phyloP scores from a whole-genome alignment of 2,797 vertebrate genomes.

The Melanotaenia pygmaea region DNA sequence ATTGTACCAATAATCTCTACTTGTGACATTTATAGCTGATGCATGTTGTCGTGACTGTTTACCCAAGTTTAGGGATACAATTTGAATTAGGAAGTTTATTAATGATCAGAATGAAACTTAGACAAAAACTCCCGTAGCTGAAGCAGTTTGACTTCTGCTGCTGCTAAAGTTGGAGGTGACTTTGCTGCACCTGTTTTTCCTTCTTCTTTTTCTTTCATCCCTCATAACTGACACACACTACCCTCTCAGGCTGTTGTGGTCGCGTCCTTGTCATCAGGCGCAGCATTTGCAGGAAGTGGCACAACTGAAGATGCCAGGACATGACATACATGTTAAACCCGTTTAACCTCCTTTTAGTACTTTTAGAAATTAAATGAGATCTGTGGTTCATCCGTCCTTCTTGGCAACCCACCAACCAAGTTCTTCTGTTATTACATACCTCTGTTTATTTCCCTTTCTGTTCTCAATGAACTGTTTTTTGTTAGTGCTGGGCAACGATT shows the following conservation, averaged over 20 bases:
- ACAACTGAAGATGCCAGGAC: neutral
- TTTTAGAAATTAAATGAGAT: constrained; percentile 15
- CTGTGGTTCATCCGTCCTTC: neutral
- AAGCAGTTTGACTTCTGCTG: neutral
- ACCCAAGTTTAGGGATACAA: too few species aligned
- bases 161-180: neutral
- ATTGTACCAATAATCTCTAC: too few species aligned
- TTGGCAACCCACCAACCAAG: too few species aligned
- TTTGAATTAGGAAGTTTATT: neutral
- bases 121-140: neutral
- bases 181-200: neutral
- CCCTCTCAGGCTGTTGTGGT: neutral
- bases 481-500: too few species aligned
- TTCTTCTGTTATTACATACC: too few species aligned
- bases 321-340: neutral
- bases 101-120: neutral
- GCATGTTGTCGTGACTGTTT: too few species aligned
- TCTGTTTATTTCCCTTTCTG: too few species aligned
- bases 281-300: constrained; percentile 15
- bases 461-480: too few species aligned
- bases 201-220: neutral
- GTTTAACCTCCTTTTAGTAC: neutral
- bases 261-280: constrained; percentile 17
- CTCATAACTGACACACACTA: neutral
- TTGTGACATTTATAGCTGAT: too few species aligned